Evolutionary conservation across 2,797 vertebrate genomes (phyloP).

Genomic region (Rhynchotus rufescens): DNA sequence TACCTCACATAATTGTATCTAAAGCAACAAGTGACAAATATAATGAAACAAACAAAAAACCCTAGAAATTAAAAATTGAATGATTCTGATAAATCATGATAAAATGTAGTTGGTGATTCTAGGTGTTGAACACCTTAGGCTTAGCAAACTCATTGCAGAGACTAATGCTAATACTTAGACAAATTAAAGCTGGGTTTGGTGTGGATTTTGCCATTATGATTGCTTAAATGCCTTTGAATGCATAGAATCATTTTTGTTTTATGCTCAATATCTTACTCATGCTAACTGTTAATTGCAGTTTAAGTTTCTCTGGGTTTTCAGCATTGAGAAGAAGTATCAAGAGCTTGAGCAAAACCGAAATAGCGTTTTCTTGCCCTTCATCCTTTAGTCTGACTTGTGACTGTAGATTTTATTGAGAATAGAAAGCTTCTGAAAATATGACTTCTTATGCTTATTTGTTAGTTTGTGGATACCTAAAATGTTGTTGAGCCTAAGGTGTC

Average conservation of each 20-base stretch:
- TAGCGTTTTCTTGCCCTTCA: not conserved
- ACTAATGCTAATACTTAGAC: not conserved
- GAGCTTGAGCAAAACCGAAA: not conserved
- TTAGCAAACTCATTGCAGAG: not conserved
- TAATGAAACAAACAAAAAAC: not conserved
- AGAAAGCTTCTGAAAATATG: not conserved
- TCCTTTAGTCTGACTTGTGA: not conserved
- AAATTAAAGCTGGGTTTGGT: not conserved
- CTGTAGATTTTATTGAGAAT: not conserved
- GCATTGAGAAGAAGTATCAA: not conserved
- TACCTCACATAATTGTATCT: not conserved
- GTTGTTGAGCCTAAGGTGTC: not conserved
- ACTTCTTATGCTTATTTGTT: not conserved
- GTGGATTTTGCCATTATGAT: not conserved
- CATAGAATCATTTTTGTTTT: not conserved
- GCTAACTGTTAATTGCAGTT: not conserved
- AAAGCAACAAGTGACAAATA: not conserved
- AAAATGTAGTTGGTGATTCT: not conserved
- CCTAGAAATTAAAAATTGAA: not conserved
- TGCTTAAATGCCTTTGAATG: not conserved
- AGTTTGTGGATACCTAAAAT: not conserved
- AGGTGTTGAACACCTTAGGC: not conserved
- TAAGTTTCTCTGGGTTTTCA: not conserved
- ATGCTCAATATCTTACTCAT: accelerated
- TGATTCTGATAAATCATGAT: not conserved